These are phyloP conservation scores for Rafetus swinhoei DNA, from an alignment of 2,113 vertebrate species.

Conservation along the genomic window DNA sequence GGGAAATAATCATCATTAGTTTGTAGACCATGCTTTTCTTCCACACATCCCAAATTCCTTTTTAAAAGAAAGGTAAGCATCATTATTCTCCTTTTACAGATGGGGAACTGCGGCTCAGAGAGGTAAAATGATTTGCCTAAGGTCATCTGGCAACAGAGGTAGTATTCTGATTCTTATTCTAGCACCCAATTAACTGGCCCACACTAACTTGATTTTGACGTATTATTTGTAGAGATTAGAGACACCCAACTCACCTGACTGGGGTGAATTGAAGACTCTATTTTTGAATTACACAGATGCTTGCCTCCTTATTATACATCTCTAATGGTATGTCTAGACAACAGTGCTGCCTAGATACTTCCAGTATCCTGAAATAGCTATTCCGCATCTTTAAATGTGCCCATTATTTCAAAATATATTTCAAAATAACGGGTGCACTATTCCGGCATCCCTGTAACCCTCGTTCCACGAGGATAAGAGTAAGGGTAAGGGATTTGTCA, in stretches of 20 bases:
- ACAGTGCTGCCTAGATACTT: too few relatives aligned
- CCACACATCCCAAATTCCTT: neutral
- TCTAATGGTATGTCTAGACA: too few relatives aligned
- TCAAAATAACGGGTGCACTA: too few relatives aligned
- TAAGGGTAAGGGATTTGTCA: too few relatives aligned
- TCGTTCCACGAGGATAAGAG: too few relatives aligned
- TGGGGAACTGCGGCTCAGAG: neutral
- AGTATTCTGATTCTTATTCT: neutral
- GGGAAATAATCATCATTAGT: neutral
- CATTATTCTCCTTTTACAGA: neutral
- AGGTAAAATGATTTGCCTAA: neutral
- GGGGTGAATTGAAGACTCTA: neutral
- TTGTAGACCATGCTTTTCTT: neutral
- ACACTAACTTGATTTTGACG: neutral
- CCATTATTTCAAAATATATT: too few relatives aligned
- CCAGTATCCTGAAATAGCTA: too few relatives aligned
- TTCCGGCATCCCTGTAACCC: too few relatives aligned
- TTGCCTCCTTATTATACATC: neutral
- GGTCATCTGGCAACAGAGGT: neutral
- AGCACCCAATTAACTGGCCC: neutral
- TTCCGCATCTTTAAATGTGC: too few relatives aligned
- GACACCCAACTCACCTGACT: neutral
- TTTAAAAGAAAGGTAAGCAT: neutral
- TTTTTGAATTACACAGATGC: neutral
- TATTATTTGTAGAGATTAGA: neutral